Evolutionary conservation across 2,888 invertebrate genomes (phyloP), one percentile per base, ranked within the genome.

Genomic region (Brachylomia viminalis): DNA sequence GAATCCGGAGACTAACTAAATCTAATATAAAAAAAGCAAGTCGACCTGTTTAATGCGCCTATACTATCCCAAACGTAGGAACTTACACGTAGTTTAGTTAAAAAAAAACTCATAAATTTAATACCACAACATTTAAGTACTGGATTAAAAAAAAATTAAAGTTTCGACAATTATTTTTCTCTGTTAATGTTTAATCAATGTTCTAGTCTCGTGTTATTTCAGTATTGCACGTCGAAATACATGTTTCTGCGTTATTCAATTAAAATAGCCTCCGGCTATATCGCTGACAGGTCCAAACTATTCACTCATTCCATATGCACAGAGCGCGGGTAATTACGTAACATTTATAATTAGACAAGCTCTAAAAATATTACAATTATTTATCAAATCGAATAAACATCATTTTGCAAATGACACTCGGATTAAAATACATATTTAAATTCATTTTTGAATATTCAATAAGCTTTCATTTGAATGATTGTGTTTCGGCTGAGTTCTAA

Each of bases 391-490:
- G 7, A 64, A 64, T 61, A 68, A 65, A 61, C 15, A 59, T 49
- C 0, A 72, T 62, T 71, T 58, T 49, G 30, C 23, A n/a, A 49
- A 70, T 69, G 27, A 49, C 4, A 45, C 23, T 52, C 20, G 8
- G 20, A 61, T 61, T 77, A 59, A 77, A 83, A 77, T 47, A 56
- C 0, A 15, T n/a, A 62, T 47, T 59, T n/a, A 13, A 52, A 49
- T 71, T 77, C 7, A 38, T 61, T 47, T 38, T 38, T 62, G 11
- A 67, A 74, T 54, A 42, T 38, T 67, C 52, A 64, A 68, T 62
- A 56, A 47, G 33, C 13, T 69, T 62, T 30, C 15, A 38, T 52
- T 70, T 45, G 5, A 45, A 64, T 74, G 4, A 30, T 58, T 52
- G 17, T 30, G 5, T 11, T 75, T 59, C 23, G n/a, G 15, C 8